These are phyloP conservation scores for Otolemur crassicaudatus DNA, from an alignment of 2,797 vertebrate genomes.

Conservation along the genomic window DNA sequence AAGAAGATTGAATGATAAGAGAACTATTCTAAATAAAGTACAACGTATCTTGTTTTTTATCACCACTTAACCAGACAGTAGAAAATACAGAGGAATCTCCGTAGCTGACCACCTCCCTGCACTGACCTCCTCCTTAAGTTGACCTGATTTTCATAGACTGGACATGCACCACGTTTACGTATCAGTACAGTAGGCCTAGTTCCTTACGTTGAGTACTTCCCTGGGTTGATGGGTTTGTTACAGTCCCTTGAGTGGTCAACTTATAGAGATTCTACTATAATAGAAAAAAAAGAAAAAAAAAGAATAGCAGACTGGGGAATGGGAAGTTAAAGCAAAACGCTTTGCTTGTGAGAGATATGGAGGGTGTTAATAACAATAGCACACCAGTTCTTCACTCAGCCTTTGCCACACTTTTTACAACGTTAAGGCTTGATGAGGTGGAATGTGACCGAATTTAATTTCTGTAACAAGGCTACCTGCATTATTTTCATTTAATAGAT, in stretches of 20 bases:
- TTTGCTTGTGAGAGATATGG: not conserved
- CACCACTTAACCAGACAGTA: not conserved
- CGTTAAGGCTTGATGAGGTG: not conserved
- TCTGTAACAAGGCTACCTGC: not conserved
- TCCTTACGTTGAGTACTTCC: too few species aligned
- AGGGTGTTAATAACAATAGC: not conserved
- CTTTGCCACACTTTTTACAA: not conserved
- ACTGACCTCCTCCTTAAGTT: too few species aligned
- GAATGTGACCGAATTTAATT: not conserved
- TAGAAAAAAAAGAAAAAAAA: not conserved
- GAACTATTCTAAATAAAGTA: not conserved
- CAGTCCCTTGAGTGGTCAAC: too few species aligned
- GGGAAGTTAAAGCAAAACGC: not conserved
- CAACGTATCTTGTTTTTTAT: not conserved
- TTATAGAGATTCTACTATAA: too few species aligned
- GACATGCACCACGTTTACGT: too few species aligned
- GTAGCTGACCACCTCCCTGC: too few species aligned
- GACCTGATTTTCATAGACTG: too few species aligned
- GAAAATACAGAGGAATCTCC: not conserved
- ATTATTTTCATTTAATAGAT: not conserved
- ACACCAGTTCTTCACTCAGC: not conserved
- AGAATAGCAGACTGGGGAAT: not conserved
- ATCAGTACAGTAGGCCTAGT: too few species aligned
- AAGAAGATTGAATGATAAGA: not conserved
- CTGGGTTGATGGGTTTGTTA: too few species aligned